These are phyloP conservation scores for Clarias macrocephalus DNA, from an alignment of 2,113 vertebrate genomes.

Conservation along the genomic window DNA sequence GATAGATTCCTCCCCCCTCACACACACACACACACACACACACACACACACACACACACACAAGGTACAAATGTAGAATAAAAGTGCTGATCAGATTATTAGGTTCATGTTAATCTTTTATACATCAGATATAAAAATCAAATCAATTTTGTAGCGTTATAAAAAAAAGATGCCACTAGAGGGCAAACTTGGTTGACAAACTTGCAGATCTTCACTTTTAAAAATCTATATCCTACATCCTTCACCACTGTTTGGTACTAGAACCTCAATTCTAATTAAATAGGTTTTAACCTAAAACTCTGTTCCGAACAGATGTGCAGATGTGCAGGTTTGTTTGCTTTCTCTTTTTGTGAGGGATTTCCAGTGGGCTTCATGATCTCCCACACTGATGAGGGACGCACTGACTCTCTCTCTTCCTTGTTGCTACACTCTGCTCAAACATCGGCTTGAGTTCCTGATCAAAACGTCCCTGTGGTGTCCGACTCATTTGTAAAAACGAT, in stretches of 20 bases:
- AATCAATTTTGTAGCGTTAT: not conserved
- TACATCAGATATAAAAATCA: not conserved
- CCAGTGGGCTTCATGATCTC: not conserved
- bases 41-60: too few species aligned
- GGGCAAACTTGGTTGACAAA: slow-evolving; percentile 64
- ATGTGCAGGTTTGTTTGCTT: not conserved
- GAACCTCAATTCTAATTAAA: not conserved
- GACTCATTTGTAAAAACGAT: too few species aligned
- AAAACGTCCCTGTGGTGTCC: too few species aligned
- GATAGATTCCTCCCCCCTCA: too few species aligned
- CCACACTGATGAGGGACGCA: not conserved
- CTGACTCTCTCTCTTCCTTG: too few species aligned
- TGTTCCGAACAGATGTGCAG: not conserved
- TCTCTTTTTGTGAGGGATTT: not conserved
- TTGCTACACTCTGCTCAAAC: too few species aligned
- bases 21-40: too few species aligned
- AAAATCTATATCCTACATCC: not conserved
- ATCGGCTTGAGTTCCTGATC: too few species aligned
- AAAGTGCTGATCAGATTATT: not conserved
- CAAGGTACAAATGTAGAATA: not conserved
- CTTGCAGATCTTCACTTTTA: not conserved
- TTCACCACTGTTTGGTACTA: not conserved
- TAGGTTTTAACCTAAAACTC: not conserved
- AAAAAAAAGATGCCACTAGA: slow-evolving; percentile 59
- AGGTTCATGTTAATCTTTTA: not conserved